phyloP scores from a whole-genome alignment of 2,113 vertebrate genomes.

The Corythaixoides concolor region DNA sequence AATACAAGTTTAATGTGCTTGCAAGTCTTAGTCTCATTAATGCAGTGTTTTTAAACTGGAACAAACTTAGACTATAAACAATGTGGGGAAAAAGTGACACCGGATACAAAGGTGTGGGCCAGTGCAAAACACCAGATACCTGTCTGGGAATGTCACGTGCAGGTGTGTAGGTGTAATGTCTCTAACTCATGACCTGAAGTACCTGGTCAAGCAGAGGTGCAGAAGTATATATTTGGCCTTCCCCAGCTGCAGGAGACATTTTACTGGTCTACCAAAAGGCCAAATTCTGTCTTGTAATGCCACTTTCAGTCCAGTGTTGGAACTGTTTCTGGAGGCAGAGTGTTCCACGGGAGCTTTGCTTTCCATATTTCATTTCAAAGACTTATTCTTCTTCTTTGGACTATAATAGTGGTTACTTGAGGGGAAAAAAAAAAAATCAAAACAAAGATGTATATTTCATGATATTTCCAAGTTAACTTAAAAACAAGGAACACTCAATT shows the following conservation, averaged over 20 bases:
- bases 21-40: background rate
- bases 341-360: rapidly evolving
- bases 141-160: background rate
- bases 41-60: background rate
- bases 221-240: background rate
- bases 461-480: background rate
- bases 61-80: background rate
- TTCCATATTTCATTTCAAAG: background rate
- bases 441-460: background rate
- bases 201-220: background rate
- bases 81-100: rapidly evolving
- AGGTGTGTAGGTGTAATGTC: rapidly evolving
- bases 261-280: background rate
- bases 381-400: background rate
- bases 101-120: background rate
- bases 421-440: background rate
- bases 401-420: background rate
- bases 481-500: background rate
- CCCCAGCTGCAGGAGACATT: background rate
- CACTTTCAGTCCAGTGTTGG: background rate
- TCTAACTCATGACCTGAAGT: background rate
- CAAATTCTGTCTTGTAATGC: background rate
- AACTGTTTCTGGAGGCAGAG: background rate
- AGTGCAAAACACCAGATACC: background rate
- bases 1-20: background rate